Base-by-base conservation (phyloP, 92 coral and sea anemone species). In the Scolanthus callimorphus region DNA sequence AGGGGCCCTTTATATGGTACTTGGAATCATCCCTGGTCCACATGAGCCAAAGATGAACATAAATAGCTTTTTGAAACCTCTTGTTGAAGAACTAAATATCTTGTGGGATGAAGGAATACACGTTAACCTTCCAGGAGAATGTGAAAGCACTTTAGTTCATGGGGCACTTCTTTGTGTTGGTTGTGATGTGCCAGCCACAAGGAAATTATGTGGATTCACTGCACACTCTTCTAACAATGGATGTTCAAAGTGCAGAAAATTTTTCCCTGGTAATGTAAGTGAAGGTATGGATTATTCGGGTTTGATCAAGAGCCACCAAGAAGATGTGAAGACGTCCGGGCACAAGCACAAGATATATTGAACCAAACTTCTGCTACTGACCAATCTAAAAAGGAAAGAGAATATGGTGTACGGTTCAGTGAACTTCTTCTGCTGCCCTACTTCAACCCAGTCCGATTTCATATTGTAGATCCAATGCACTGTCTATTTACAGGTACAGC, bases 401-500 rank as follows among this genome's bases (percentile, higher is more conserved):
- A 27, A 50, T 69, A 22, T 69, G 84, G 84, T 0, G 20, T 71
- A 1, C 39, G 73, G 2, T 78, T 15, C 20, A 54, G 41, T 21
- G n/a, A n/a, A n/a, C n/a, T n/a, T n/a, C n/a, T n/a, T n/a, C n/a
- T n/a, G n/a, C n/a, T n/a, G n/a, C n/a, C 73, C 0, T 78, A 70
- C 49, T 78, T 71, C 45, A 74, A 78, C 30, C 58, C 79, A 53
- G 74, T 78, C 0, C 44, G 82, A 22, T 81, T 49, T 17, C 77
- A 60, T 51, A 63, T 64, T 2, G 49, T 81, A 0, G n/a, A n/a
- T n/a, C n/a, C n/a, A n/a, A n/a, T n/a, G n/a, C n/a, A n/a, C n/a
- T n/a, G n/a, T n/a, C n/a, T 80, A 17, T 74, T 65, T 49, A 62
- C 74, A 10, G 87, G 81, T 0, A 80, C 87, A 60, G 73, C 87